A percentile compares a stretch with the other conserved stretches of the same genome.
These are phyloP conservation scores for Mythimna vitellina DNA, from an alignment of 2,888 invertebrate genomes.

Conservation along the genomic window DNA sequence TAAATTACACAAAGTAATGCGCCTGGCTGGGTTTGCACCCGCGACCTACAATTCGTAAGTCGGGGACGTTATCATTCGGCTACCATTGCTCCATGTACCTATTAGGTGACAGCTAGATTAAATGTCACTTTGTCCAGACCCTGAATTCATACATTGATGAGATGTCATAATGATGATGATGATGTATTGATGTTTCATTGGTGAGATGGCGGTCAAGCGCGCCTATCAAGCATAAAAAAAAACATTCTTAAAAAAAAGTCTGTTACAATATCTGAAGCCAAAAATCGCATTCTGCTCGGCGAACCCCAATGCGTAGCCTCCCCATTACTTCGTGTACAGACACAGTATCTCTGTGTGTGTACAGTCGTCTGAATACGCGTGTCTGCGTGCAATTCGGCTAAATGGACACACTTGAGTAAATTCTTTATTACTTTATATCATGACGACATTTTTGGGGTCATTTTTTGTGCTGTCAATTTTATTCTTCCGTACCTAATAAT, in stretches of 20 bases:
- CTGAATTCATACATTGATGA: no score
- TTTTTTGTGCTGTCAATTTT: neutral
- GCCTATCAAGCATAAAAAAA: no score
- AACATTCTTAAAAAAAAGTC: neutral
- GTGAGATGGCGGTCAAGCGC: no score
- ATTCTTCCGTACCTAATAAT: constrained; percentile 3
- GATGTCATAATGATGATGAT: no score
- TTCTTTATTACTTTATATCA: constrained; percentile 13
- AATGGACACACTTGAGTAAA: constrained; percentile 27
- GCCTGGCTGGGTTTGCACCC: no score
- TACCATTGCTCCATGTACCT: no score
- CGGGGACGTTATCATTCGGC: no score
- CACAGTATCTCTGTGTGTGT: constrained; percentile 55
- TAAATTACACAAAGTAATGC: no score
- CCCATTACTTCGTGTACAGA: constrained; percentile 47
- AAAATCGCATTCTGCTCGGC: constrained; percentile 11
- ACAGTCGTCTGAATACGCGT: constrained; percentile 62
- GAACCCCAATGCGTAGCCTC: constrained; percentile 45
- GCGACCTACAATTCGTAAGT: no score
- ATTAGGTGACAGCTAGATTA: no score
- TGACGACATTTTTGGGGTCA: constrained; percentile 22
- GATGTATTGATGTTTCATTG: no score
- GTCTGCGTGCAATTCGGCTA: constrained; percentile 74
- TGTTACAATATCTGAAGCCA: neutral
- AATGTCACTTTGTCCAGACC: no score